Evolutionary conservation across 1,140 invertebrate species (phyloP).

Genomic region (Stenopsyche tienmushanensis): DNA sequence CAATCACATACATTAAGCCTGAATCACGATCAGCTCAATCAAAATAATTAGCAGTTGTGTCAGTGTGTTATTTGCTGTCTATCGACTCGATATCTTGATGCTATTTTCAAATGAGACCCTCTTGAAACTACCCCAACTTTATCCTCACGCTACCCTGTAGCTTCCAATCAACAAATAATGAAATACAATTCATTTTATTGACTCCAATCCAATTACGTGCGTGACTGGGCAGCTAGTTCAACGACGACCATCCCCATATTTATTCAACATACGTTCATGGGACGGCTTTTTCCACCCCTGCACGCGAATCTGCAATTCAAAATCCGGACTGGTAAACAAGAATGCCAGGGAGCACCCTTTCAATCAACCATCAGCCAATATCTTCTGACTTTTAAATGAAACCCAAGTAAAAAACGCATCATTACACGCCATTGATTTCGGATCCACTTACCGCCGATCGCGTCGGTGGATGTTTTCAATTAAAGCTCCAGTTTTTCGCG

Average conservation of each 20-base stretch:
- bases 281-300: neutral
- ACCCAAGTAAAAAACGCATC: too few species aligned
- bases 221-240: constrained; percentile 7
- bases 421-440: too few species aligned
- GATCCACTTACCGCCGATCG: too few species aligned
- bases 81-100: neutral
- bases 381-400: too few species aligned
- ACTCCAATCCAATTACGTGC: constrained; percentile 24
- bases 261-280: neutral
- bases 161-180: constrained; percentile 27
- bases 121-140: neutral
- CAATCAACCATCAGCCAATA: too few species aligned
- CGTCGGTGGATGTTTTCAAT: too few species aligned
- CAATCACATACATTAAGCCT: too few species aligned
- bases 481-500: too few species aligned
- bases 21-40: too few species aligned
- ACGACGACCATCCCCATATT: neutral
- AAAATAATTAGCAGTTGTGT: too few species aligned
- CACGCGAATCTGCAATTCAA: constrained; percentile 17
- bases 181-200: constrained; percentile 31
- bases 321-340: neutral
- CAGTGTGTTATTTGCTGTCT: too few species aligned
- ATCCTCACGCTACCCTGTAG: neutral
- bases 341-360: too few species aligned
- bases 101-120: neutral